Conservation (phyloP, 2,113 vertebrate genomes). For the Xyliphius kryptos region DNA sequence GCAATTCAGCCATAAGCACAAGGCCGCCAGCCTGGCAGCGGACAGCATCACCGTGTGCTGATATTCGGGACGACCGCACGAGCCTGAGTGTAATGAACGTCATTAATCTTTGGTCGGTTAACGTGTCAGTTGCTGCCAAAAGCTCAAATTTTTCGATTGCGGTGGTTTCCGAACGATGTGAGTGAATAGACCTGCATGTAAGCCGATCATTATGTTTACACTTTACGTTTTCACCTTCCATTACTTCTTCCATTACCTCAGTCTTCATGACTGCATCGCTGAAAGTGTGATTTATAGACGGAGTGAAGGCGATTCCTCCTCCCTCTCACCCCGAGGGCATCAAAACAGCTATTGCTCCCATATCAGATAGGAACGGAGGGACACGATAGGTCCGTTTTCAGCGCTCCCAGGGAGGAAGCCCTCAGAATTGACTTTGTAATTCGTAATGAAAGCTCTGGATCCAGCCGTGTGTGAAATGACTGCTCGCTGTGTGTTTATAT, state of each 20-base stretch:
- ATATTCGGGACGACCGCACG: too few relatives aligned
- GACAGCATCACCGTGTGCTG: too few relatives aligned
- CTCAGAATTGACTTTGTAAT: background rate
- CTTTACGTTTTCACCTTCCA: constrained; percentile 1
- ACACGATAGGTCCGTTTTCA: background rate
- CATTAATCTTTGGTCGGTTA: too few relatives aligned
- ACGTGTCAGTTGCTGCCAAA: too few relatives aligned
- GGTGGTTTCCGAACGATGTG: too few relatives aligned
- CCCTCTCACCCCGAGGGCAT: constrained; percentile 6
- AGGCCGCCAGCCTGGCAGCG: too few relatives aligned
- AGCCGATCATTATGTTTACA: constrained; percentile 9
- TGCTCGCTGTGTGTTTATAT: background rate
- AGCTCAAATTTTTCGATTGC: too few relatives aligned
- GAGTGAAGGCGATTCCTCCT: background rate
- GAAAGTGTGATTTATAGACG: constrained; percentile 14
- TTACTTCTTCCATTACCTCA: constrained; percentile 17
- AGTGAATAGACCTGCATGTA: background rate
- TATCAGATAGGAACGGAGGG: background rate
- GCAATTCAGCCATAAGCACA: too few relatives aligned
- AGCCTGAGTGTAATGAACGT: too few relatives aligned
- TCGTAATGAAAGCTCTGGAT: background rate
- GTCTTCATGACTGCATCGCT: background rate
- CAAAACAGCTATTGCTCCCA: constrained; percentile 14
- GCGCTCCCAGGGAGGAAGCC: background rate
- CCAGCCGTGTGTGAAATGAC: background rate